Conservation (phyloP, 2,888 invertebrate genomes). For the Limnephilus rhombicus region DNA sequence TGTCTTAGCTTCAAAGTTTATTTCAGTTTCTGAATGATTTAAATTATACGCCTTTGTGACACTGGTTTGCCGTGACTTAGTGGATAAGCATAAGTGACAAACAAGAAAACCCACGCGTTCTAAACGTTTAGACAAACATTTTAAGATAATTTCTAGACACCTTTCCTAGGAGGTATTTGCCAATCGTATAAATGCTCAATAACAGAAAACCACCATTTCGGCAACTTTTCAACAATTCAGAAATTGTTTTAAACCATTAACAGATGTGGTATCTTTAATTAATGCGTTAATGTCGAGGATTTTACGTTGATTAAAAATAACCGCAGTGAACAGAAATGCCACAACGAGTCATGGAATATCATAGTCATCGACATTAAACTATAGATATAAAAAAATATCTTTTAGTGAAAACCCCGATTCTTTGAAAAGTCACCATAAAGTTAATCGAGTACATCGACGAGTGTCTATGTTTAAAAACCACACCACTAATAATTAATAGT, state of each 20-base stretch:
- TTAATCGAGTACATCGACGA: neutral
- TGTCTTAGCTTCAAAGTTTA: neutral
- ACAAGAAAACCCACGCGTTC: neutral
- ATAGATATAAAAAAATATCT: neutral
- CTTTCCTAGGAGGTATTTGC: conserved; percentile 21
- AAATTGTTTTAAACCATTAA: too few species aligned
- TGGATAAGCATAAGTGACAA: neutral
- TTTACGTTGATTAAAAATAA: neutral
- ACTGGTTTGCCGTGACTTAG: neutral
- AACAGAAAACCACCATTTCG: too few species aligned
- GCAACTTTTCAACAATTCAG: too few species aligned
- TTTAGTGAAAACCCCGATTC: neutral
- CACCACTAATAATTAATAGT: neutral
- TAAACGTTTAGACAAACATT: conserved; percentile 14
- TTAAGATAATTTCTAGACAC: conserved; percentile 21
- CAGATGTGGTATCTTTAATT: neutral
- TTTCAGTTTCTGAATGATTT: neutral
- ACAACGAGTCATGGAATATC: neutral
- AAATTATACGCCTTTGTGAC: neutral
- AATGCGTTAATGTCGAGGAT: neutral
- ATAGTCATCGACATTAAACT: neutral
- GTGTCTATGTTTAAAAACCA: too few species aligned
- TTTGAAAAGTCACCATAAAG: neutral
- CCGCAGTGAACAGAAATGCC: neutral
- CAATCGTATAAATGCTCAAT: neutral